Conservation (phyloP, 2,113 vertebrate genomes). For the Dunckerocampus dactyliophorus region DNA sequence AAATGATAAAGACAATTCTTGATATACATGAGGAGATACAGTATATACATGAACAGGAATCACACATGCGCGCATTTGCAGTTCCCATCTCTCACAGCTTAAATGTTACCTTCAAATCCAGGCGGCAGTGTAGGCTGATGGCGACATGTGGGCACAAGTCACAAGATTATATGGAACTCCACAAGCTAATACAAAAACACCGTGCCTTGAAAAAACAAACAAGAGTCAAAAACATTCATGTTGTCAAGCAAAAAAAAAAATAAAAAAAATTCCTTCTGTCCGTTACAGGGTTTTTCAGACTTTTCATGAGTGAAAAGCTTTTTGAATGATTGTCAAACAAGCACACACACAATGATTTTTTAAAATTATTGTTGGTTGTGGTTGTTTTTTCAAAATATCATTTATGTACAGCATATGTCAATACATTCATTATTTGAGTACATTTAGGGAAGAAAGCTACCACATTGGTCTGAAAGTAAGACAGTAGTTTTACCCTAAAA, state of each 20-base stretch:
- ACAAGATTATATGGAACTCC: constrained; percentile 12
- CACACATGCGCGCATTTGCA: constrained; percentile 27
- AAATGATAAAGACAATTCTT: constrained; percentile 52
- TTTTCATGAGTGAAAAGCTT: too few species aligned
- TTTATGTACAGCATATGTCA: too few species aligned
- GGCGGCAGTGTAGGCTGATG: constrained; percentile 68
- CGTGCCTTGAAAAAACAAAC: neutral
- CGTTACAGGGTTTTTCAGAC: too few species aligned
- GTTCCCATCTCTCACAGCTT: constrained; percentile 39
- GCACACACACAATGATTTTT: too few species aligned
- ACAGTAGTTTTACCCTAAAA: too few species aligned
- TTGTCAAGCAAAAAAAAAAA: constrained; percentile 37
- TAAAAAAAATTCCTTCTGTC: constrained; percentile 14
- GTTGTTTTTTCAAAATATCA: too few species aligned
- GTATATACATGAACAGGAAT: constrained; percentile 42
- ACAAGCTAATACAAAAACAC: constrained; percentile 6
- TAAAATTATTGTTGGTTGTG: too few species aligned
- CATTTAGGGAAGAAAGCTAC: too few species aligned
- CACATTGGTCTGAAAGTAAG: too few species aligned
- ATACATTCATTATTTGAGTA: too few species aligned
- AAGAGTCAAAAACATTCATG: constrained; percentile 37
- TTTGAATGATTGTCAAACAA: too few species aligned
- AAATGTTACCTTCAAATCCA: constrained; percentile 28
- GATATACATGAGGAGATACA: constrained; percentile 40
- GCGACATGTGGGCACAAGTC: constrained; percentile 47